Evolutionary conservation across 2,113 vertebrate genomes (phyloP), one percentile per base, ranked within the genome.

Genomic region (Salvator merianae): DNA sequence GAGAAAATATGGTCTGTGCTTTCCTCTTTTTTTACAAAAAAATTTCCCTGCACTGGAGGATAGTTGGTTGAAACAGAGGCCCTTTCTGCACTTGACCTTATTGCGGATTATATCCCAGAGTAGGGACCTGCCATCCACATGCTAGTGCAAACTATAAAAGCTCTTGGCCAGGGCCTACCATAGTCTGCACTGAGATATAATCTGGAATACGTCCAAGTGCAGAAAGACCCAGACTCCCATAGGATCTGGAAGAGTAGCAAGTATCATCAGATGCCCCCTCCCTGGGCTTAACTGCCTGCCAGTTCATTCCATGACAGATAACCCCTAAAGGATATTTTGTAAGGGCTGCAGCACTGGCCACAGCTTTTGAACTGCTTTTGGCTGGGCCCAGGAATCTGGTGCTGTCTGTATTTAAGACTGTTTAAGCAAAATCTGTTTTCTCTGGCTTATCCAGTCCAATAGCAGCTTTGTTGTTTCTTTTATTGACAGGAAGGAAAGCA

Each of bases 401-500:
- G 28, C 50, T 91, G 92, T 84, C 81, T 70, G 34, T 86, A 77
- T 93, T 86, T 79, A 89, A 88, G 87, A 55, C 40, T 82, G 2
- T 84, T 92, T 89, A 85, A 90, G 79, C 86, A 84, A 53, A 34
- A 86, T 82, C 79, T 90, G 70, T 85, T 90, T 93, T 87, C 87
- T 89, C 68, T 73, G 73, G 53, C 22, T 93, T 92, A 91, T 87
- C 84, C 83, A 63, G 79, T 55, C 87, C 83, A 88, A 82, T 87
- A 88, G 74, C 73, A 87, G 77, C 87, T 92, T 90, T 90, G 65
- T 75, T 86, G 8, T 0, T 0, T 65, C n/a, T 72, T 89, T 73
- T 91, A 86, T 81, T 87, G 84, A 85, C 74, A 89, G 14, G 66
- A 79, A 87, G 26, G 78, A 85, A 87, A 84, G 32, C 40, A 82